These are phyloP conservation scores for Actinernus sp. DNA, from an alignment of 92 coral and sea anemone genomes.

Conservation along the genomic window DNA sequence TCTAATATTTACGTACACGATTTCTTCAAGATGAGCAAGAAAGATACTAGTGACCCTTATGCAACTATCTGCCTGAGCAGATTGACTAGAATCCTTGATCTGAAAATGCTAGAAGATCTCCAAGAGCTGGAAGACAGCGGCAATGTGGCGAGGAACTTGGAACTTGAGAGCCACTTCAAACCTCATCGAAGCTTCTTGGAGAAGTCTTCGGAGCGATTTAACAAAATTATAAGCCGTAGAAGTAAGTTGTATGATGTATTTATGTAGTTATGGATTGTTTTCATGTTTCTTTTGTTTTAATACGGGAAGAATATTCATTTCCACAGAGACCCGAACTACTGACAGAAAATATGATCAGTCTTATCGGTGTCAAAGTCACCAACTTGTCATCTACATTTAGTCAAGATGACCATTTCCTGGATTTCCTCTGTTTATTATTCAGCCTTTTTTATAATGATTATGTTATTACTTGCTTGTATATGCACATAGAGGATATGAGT, in stretches of 20 bases:
- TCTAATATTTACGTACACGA: neutral
- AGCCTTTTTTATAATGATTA: no score
- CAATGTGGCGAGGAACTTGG: conserved; percentile 84
- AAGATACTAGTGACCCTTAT: conserved; percentile 83
- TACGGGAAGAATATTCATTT: no score
- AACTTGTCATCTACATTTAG: no score
- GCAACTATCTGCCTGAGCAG: conserved; percentile 84
- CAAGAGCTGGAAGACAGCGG: conserved; percentile 85
- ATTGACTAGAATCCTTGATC: conserved; percentile 83
- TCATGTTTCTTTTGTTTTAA: no score
- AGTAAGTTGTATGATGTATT: conserved; percentile 31
- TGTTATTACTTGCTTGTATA: no score
- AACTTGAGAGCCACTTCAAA: conserved; percentile 59
- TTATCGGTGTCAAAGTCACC: no score
- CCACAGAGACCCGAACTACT: no score
- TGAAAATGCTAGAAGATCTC: conserved; percentile 82
- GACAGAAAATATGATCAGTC: no score
- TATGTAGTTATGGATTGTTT: no score
- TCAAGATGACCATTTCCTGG: no score
- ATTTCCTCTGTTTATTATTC: no score
- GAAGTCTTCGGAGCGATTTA: conserved; percentile 81
- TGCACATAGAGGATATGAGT: no score
- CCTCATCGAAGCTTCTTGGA: conserved; percentile 79
- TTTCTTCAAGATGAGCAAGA: conserved; percentile 71
- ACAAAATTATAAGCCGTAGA: conserved; percentile 79